These are phyloP conservation scores for Clarias magur DNA, from an alignment of 2,113 vertebrate genomes.

Conservation along the genomic window DNA sequence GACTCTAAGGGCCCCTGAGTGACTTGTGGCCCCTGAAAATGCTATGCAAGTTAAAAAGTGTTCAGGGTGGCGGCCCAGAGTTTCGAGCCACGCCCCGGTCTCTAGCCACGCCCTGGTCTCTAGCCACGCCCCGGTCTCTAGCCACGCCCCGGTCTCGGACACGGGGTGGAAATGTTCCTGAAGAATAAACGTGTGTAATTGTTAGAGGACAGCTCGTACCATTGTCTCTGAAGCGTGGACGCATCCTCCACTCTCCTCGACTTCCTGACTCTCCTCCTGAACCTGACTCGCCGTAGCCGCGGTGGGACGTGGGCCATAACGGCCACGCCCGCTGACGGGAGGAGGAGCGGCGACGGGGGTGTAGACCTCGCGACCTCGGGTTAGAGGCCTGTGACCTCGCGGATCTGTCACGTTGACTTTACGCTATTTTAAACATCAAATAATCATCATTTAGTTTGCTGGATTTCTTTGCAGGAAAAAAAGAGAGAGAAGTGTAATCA, in stretches of 20 bases:
- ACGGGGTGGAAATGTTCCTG: background rate
- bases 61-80: no score
- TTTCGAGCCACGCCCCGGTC: no score
- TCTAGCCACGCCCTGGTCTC: no score
- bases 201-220: slow-evolving; percentile 63
- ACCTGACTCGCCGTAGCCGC: rapidly evolving
- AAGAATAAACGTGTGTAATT: background rate
- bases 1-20: no score
- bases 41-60: no score
- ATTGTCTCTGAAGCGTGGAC: slow-evolving; percentile 68
- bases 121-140: no score
- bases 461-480: background rate
- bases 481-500: background rate
- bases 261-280: slow-evolving; percentile 37
- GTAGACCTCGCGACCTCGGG: slow-evolving; percentile 47
- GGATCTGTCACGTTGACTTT: rapidly evolving
- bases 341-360: slow-evolving; percentile 60
- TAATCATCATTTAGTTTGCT: background rate
- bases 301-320: slow-evolving; percentile 74
- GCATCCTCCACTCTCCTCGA: slow-evolving; percentile 81
- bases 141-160: background rate
- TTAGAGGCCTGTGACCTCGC: slow-evolving; percentile 78
- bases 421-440: background rate
- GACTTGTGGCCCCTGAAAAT: no score
- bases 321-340: slow-evolving; percentile 62